Evolutionary conservation across 2,797 vertebrate genomes (phyloP).

Genomic region (Chloroceryle inda): DNA sequence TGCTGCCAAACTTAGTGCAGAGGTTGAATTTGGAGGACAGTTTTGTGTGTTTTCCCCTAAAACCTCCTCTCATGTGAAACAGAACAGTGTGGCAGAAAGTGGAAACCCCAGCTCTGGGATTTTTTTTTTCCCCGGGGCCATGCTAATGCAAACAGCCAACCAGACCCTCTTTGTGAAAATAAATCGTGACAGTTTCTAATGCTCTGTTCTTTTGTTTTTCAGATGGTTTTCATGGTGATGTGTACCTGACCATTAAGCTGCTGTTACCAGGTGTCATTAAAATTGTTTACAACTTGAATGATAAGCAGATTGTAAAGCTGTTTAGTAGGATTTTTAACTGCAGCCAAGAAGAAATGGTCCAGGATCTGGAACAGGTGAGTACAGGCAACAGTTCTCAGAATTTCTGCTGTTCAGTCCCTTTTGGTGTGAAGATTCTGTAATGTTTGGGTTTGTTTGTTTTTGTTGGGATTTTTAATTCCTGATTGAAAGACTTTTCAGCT

Average conservation of each 20-base stretch:
- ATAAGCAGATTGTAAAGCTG: conserved; percentile 98
- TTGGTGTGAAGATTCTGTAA: neutral
- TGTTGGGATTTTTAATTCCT: neutral
- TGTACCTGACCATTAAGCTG: conserved; percentile 95
- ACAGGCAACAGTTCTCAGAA: neutral
- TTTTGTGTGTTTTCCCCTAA: neutral
- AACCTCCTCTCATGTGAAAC: neutral
- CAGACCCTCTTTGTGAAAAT: neutral
- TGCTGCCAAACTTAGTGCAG: neutral
- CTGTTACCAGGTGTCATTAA: conserved; percentile 95
- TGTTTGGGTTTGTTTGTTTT: too few relatives aligned
- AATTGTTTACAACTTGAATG: conserved; percentile 97
- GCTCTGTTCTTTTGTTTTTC: neutral
- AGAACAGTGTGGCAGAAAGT: neutral
- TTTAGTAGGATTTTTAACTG: conserved; percentile 95
- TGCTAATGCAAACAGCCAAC: neutral
- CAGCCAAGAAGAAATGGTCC: conserved; percentile 94
- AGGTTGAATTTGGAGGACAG: neutral
- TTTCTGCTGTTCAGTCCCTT: neutral
- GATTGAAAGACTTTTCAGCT: neutral
- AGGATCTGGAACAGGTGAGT: conserved; percentile 94
- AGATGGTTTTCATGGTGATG: conserved; percentile 94
- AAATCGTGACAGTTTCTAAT: neutral
- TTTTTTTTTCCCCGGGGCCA: neutral
- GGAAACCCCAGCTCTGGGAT: neutral